Conservation (phyloP, 2,888 invertebrate species). For the Hirtodrosophila duncani region DNA sequence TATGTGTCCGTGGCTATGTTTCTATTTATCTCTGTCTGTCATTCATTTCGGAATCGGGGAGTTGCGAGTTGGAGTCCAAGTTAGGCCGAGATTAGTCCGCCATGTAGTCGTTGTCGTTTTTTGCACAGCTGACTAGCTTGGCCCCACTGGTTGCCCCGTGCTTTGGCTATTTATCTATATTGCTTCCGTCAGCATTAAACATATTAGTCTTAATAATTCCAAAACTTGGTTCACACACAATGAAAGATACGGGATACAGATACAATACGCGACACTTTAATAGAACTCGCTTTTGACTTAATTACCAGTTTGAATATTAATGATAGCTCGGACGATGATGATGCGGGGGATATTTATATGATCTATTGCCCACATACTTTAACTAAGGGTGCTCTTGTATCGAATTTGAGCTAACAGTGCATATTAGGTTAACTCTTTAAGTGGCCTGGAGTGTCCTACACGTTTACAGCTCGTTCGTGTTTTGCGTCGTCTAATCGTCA, state of each 20-base stretch:
- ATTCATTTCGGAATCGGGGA: slow-evolving; percentile 20
- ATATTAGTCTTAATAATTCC: slow-evolving; percentile 61
- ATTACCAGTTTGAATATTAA: too few relatives aligned
- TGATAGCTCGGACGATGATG: too few relatives aligned
- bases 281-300: too few relatives aligned
- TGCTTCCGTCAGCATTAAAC: slow-evolving; percentile 68
- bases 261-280: slow-evolving; percentile 9
- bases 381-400: too few relatives aligned
- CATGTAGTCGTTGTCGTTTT: slow-evolving; percentile 2
- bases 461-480: slow-evolving; percentile 60
- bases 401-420: too few relatives aligned
- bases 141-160: slow-evolving; percentile 50
- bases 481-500: slow-evolving; percentile 64
- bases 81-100: slow-evolving; percentile 1
- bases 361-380: too few relatives aligned
- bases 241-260: slow-evolving; percentile 21
- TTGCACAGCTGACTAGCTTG: slow-evolving; percentile 3
- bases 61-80: slow-evolving; percentile 9
- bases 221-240: slow-evolving; percentile 42
- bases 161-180: slow-evolving; percentile 44
- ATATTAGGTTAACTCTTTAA: too few relatives aligned
- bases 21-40: slow-evolving; percentile 30
- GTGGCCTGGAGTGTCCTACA: too few relatives aligned
- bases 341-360: too few relatives aligned
- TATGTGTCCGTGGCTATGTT: not conserved